Percentiles rank a stretch among this genome's conserved stretches.
Conservation (phyloP, 2,888 invertebrate genomes). For the Rhagium mordax region DNA sequence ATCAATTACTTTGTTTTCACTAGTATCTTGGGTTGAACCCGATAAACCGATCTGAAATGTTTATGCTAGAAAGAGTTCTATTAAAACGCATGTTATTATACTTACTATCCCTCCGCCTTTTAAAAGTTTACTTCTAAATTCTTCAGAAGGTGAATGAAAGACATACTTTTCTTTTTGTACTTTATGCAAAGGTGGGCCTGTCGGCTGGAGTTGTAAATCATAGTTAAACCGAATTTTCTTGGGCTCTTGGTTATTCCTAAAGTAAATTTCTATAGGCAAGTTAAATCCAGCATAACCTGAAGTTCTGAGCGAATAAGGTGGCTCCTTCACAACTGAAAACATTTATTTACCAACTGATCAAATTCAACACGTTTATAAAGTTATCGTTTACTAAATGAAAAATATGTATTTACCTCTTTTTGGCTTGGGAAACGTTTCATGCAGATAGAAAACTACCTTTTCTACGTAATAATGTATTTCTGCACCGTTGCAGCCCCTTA, state of each 20-base stretch:
- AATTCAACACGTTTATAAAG: neutral
- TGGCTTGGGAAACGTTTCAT: constrained; percentile 93
- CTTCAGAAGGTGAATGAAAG: constrained; percentile 89
- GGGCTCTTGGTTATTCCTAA: constrained; percentile 92
- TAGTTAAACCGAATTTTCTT: constrained; percentile 88
- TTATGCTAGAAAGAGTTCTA: neutral
- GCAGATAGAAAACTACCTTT: constrained; percentile 91
- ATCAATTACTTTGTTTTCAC: constrained; percentile 60
- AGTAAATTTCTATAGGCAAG: constrained; percentile 90
- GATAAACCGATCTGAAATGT: constrained; percentile 62
- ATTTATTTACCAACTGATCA: neutral
- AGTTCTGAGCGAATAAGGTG: constrained; percentile 91
- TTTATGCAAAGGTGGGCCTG: constrained; percentile 81
- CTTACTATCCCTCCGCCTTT: constrained; percentile 85
- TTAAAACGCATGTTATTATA: constrained; percentile 9
- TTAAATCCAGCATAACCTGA: constrained; percentile 97
- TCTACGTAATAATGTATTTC: constrained; percentile 94
- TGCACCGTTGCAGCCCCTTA: constrained; percentile 89
- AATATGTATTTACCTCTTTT: constrained; percentile 81
- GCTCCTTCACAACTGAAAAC: constrained; percentile 89
- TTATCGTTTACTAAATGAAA: neutral
- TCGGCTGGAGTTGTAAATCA: constrained; percentile 86
- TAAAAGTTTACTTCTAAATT: constrained; percentile 88
- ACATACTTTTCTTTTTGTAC: constrained; percentile 86
- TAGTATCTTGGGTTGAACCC: constrained; percentile 67